phyloP scores from a whole-genome alignment of 2,113 vertebrate genomes.

The Chloroceryle aenea region DNA sequence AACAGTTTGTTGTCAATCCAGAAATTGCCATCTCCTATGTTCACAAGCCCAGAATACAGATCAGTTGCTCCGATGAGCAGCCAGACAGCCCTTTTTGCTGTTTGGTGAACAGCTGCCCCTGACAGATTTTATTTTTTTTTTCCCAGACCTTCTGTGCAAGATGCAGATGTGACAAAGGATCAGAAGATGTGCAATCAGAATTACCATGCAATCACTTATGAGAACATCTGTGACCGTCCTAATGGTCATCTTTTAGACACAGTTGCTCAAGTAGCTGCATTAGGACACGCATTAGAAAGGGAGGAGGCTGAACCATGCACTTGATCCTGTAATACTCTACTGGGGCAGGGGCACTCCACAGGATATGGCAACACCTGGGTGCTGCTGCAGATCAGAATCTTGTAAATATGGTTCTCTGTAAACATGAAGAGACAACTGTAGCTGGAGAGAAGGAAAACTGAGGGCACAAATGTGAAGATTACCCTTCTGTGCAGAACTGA shows the following conservation, averaged over 20 bases:
- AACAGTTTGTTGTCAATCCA: not conserved
- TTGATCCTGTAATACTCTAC: not conserved
- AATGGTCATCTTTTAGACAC: not conserved
- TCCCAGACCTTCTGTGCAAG: not conserved
- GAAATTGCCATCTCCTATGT: not conserved
- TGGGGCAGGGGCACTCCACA: not conserved
- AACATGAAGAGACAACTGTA: not conserved
- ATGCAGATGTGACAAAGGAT: not conserved
- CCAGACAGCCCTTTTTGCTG: not conserved
- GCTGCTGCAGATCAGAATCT: not conserved
- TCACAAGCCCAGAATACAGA: not conserved
- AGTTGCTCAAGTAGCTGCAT: not conserved
- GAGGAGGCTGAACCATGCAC: not conserved
- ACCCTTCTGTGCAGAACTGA: not conserved
- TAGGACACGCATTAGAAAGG: not conserved
- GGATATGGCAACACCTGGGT: not conserved
- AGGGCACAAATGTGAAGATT: not conserved
- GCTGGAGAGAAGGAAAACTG: not conserved
- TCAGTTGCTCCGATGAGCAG: not conserved
- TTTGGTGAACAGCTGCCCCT: constrained; percentile 9
- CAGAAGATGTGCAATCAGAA: not conserved
- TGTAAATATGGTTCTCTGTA: not conserved
- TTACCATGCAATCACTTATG: not conserved
- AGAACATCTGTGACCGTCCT: not conserved
- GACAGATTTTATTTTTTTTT: not conserved